A percentile compares a stretch with the other conserved stretches of the same genome.
phyloP scores from a whole-genome alignment of 2,888 invertebrate genomes.

The Cephus nigrinus region DNA sequence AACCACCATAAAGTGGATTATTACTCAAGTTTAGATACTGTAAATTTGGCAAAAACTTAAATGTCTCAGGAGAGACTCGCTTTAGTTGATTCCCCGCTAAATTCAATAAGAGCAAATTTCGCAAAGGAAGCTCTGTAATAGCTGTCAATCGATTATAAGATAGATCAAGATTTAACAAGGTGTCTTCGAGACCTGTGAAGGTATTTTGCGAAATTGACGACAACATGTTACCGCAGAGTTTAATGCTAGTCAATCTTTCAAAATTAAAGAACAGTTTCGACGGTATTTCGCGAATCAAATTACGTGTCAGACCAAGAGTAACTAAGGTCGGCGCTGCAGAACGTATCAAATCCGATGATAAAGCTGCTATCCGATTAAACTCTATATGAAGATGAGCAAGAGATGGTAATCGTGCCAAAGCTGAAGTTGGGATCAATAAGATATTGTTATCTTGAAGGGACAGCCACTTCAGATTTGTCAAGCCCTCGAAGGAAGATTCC shows the following conservation, averaged over 20 bases:
- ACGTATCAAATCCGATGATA: slow-evolving; percentile 82
- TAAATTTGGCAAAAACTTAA: slow-evolving; percentile 75
- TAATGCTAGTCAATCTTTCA: slow-evolving; percentile 77
- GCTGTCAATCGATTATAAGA: slow-evolving; percentile 80
- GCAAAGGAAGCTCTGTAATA: slow-evolving; percentile 74
- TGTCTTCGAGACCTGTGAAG: slow-evolving; percentile 81
- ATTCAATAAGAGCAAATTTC: slow-evolving; percentile 77
- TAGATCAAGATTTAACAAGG: slow-evolving; percentile 77
- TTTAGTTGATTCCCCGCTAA: slow-evolving; percentile 83
- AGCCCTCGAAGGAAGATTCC: slow-evolving; percentile 87
- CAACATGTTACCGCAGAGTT: slow-evolving; percentile 84
- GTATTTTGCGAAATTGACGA: slow-evolving; percentile 78
- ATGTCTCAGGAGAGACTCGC: slow-evolving; percentile 77
- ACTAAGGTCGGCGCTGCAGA: slow-evolving; percentile 77
- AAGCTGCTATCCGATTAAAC: slow-evolving; percentile 87
- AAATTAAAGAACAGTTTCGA: slow-evolving; percentile 83
- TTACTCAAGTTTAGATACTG: slow-evolving; percentile 81
- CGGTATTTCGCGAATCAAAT: slow-evolving; percentile 88
- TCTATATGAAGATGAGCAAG: slow-evolving; percentile 81
- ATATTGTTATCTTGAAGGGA: slow-evolving; percentile 90
- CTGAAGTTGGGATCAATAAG: slow-evolving; percentile 84
- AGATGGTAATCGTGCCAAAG: slow-evolving; percentile 82
- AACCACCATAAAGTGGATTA: slow-evolving; percentile 79
- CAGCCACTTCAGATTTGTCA: slow-evolving; percentile 80
- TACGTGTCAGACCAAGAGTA: slow-evolving; percentile 82